Conservation (phyloP, 2,888 invertebrate species). For the Hesperia comma region DNA sequence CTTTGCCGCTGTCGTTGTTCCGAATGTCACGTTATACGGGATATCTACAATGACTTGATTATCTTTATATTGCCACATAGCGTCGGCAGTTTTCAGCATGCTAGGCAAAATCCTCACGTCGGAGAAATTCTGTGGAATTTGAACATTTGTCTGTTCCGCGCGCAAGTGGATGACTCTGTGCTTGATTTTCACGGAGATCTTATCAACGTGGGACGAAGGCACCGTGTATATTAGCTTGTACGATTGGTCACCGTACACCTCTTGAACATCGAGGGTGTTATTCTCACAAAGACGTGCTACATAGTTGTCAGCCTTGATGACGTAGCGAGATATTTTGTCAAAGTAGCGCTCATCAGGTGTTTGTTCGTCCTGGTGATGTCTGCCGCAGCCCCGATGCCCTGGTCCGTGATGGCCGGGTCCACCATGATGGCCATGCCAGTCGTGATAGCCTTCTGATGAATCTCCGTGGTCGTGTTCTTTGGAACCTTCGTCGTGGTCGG, state of each 20-base stretch:
- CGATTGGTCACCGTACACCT: background rate
- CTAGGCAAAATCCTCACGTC: slow-evolving; percentile 21
- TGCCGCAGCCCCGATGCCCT: background rate
- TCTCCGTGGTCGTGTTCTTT: background rate
- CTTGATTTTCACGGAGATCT: slow-evolving; percentile 20
- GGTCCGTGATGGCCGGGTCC: background rate
- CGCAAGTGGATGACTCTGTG: slow-evolving; percentile 14
- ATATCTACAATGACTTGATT: slow-evolving; percentile 8
- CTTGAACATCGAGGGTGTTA: background rate
- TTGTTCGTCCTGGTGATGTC: background rate
- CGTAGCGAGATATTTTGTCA: background rate
- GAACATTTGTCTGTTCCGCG: background rate
- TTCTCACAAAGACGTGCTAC: background rate
- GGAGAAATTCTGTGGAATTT: background rate
- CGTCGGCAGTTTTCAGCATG: background rate
- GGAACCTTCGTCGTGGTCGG: background rate
- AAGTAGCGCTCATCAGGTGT: slow-evolving; percentile 3
- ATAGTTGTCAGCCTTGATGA: slow-evolving; percentile 16
- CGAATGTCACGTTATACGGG: background rate
- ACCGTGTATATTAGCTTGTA: slow-evolving; percentile 15
- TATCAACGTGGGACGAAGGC: background rate
- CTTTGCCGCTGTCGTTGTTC: background rate
- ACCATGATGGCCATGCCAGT: no score
- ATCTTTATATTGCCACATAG: slow-evolving; percentile 1
- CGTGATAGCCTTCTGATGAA: no score